phyloP scores from a whole-genome alignment of 2,797 vertebrate genomes.

The Halcyon leucocephala region DNA sequence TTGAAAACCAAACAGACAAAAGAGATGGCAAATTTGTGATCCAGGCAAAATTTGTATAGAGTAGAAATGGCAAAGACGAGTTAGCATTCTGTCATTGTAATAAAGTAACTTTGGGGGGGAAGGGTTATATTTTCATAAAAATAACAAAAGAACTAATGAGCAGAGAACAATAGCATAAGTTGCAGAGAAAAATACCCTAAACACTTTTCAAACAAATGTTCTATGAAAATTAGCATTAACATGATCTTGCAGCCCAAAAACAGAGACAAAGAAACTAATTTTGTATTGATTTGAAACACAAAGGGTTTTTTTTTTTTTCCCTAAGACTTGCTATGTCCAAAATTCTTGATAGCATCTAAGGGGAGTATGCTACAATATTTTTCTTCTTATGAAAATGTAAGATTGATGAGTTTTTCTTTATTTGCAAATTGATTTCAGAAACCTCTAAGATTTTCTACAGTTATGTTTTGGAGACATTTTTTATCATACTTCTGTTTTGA shows the following conservation, averaged over 20 bases:
- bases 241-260: background rate
- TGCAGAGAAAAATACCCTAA: background rate
- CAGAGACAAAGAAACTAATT: background rate
- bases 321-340: background rate
- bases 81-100: background rate
- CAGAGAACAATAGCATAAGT: background rate
- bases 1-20: background rate
- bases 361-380: background rate
- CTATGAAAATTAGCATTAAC: background rate
- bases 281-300: background rate
- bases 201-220: background rate
- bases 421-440: constrained; percentile 42
- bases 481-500: constrained; percentile 34
- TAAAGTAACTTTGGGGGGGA: background rate
- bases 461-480: background rate
- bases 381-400: background rate
- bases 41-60: background rate
- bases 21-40: background rate
- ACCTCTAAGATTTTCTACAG: background rate
- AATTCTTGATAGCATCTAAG: background rate
- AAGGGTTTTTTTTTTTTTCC: background rate
- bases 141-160: background rate
- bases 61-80: background rate
- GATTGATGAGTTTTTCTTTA: background rate
- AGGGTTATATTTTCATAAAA: background rate